Base-by-base conservation (phyloP, 53 echinoderm and acorn worm species). In the Echinarachnius parma region DNA sequence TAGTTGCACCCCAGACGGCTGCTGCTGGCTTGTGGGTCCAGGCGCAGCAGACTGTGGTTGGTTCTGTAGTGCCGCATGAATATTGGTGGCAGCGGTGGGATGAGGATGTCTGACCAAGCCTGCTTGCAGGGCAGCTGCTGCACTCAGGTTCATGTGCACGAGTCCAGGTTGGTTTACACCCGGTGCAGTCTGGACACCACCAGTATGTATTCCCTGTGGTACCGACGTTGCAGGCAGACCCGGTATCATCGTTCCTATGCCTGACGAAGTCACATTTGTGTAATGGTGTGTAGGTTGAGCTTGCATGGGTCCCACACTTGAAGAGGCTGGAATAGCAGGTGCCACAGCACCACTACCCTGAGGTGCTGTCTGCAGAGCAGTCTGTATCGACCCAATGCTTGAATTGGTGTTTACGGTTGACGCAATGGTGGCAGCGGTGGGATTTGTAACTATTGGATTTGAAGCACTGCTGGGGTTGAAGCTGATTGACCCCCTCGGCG, bases 31-130 rank as follows among this genome's bases (percentile, higher is more conserved):
- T 8, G 57, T 57, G 57, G 57, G 34, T n/a, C 31, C 25, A 24
- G 50, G 2, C 5, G 52, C 35, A 34, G 69, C n/a, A 3, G 58
- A 19, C 8, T 52, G 58, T 58, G 58, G 9, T 58, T 32, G 68
- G 13, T 32, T 28, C 5, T 21, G 24, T 9, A 52, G 21, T 34
- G 66, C 28, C 18, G 49, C 50, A 19, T 68, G 68, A 52, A 49
- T 65, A 62, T 25, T 65, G 65, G 65, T 65, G 65, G 65, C 65
- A 65, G 65, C 45, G 29, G 65, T 65, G 65, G 68, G 68, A 68
- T 50, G 20, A 39, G 42, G 13, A 39, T 39, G 42, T 4, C 32
- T 26, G 16, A 47, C 46, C 14, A 46, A n/a, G 2, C 48, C 47
- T 10, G 67, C 7, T 20, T 67, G 67, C 4, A 50, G 31, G 15